Evolutionary conservation across 2,113 vertebrate species (phyloP).

Genomic region (Ia io): DNA sequence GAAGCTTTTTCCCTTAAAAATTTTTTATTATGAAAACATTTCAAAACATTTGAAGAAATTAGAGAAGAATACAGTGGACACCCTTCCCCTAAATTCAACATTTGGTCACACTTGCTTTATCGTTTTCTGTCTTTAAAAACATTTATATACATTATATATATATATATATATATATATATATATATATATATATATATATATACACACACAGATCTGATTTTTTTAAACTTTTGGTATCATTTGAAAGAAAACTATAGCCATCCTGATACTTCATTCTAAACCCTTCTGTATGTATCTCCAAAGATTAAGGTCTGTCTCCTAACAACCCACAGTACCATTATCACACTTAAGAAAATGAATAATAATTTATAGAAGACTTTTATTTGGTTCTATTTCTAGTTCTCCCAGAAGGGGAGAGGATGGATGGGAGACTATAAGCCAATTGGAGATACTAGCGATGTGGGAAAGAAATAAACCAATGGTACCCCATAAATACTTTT

Average conservation of each 20-base stretch:
- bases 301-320: background rate
- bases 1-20: background rate
- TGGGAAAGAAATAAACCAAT: background rate
- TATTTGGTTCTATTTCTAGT: background rate
- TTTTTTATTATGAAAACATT: background rate
- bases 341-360: background rate
- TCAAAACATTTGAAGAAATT: background rate
- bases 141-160: background rate
- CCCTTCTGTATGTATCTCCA: background rate
- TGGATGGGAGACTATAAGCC: background rate
- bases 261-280: background rate
- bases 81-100: background rate
- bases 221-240: background rate
- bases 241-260: background rate
- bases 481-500: background rate
- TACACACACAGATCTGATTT: background rate
- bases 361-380: background rate
- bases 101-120: background rate
- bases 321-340: background rate
- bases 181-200: background rate
- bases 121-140: background rate
- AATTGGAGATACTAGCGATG: background rate
- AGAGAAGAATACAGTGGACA: background rate
- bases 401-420: background rate
- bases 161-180: too few species aligned